phyloP scores from a whole-genome alignment of 2,888 invertebrate genomes.

The Caenorhabditis auriculariae region DNA sequence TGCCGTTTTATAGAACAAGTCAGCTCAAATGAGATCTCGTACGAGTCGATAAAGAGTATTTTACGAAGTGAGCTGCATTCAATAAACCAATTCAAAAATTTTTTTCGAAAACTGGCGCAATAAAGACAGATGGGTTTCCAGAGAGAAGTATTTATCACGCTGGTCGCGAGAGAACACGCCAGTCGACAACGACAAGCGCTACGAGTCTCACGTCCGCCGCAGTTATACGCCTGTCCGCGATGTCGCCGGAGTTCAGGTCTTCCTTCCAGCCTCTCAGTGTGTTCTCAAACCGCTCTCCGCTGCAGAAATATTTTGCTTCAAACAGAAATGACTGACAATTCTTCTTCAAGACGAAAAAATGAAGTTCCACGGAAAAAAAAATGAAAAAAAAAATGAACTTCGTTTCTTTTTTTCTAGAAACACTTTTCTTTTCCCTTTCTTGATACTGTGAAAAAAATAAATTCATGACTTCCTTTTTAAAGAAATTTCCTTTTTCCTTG shows the following conservation, averaged over 20 bases:
- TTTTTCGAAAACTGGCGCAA: not conserved
- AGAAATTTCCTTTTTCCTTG: too few species aligned
- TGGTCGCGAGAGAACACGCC: slow-evolving; percentile 63
- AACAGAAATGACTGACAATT: too few species aligned
- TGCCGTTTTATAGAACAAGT: not conserved
- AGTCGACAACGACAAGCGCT: slow-evolving; percentile 47
- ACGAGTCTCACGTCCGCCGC: slow-evolving; percentile 50
- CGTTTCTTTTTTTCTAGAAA: slow-evolving; percentile 1
- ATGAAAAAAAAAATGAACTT: too few species aligned
- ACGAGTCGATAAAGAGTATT: not conserved
- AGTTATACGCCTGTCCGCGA: slow-evolving; percentile 62
- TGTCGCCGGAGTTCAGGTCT: slow-evolving; percentile 30
- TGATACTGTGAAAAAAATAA: too few species aligned
- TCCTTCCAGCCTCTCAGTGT: not conserved
- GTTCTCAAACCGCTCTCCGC: too few species aligned
- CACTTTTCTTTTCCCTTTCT: too few species aligned
- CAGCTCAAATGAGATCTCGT: not conserved
- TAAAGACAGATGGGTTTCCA: too few species aligned
- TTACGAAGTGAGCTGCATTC: not conserved
- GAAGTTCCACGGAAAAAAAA: too few species aligned
- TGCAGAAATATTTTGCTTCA: not conserved
- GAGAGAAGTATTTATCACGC: slow-evolving; percentile 57
- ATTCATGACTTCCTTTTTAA: too few species aligned
- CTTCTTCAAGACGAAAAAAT: too few species aligned
- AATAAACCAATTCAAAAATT: not conserved